Conservation (phyloP, 1,140 invertebrate species). For the Papilio machaon region DNA sequence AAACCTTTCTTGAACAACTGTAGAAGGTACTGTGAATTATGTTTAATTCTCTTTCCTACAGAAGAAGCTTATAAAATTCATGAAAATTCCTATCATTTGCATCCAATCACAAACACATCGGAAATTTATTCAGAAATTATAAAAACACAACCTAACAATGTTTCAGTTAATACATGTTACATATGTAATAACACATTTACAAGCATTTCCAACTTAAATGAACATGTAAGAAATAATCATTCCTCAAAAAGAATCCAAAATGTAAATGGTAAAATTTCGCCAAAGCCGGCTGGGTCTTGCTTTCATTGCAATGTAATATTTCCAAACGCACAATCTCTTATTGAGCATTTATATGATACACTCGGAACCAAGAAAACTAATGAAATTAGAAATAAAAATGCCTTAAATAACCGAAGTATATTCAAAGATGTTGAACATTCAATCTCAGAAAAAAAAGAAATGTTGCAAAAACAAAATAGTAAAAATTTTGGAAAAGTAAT, state of each 20-base stretch:
- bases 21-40: slow-evolving; percentile 55
- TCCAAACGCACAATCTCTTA: slow-evolving; percentile 53
- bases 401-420: not conserved
- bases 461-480: not conserved
- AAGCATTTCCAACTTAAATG: slow-evolving; percentile 24
- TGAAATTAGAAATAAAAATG: slow-evolving; percentile 30
- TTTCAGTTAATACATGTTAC: slow-evolving; percentile 40
- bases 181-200: slow-evolving; percentile 41
- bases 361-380: slow-evolving; percentile 47
- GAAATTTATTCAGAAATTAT: not conserved
- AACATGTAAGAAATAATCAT: slow-evolving; percentile 41
- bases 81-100: slow-evolving; percentile 42
- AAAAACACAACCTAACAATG: not conserved
- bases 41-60: slow-evolving; percentile 57
- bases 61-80: slow-evolving; percentile 45
- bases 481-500: not conserved
- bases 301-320: slow-evolving; percentile 61
- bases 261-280: not conserved
- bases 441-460: slow-evolving; percentile 4
- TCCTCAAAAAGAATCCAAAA: not conserved
- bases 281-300: slow-evolving; percentile 45
- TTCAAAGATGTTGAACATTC: slow-evolving; percentile 12
- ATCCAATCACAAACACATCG: not conserved
- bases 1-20: slow-evolving; percentile 47
- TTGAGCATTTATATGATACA: slow-evolving; percentile 66